A percentile compares a stretch with the other conserved stretches of the same genome.
These are phyloP conservation scores for Eptatretus burgeri DNA, from an alignment of 2,113 vertebrate genomes.

Conservation along the genomic window DNA sequence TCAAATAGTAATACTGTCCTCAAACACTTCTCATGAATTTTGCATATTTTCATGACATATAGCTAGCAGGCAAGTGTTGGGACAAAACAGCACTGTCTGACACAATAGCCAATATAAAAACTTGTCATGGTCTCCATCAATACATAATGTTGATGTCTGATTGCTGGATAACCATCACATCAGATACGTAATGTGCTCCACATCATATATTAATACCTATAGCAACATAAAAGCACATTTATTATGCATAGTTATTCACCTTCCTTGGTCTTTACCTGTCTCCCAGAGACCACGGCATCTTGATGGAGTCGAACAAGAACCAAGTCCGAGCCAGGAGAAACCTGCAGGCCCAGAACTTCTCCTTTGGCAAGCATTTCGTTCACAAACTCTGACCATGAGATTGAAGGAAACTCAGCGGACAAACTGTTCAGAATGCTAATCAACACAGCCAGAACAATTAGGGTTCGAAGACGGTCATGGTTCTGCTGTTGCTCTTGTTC, in stretches of 20 bases:
- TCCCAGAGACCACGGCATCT: constrained; percentile 52
- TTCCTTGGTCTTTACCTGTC: constrained; percentile 26
- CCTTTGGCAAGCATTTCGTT: constrained; percentile 86
- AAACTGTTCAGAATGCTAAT: constrained; percentile 32
- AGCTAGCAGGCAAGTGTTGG: too few relatives aligned
- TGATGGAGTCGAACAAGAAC: constrained; percentile 65
- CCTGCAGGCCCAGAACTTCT: constrained; percentile 60
- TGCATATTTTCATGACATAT: too few relatives aligned
- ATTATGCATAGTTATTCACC: too few relatives aligned
- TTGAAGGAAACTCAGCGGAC: constrained; percentile 27
- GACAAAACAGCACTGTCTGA: not conserved
- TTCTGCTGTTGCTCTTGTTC: constrained; percentile 52
- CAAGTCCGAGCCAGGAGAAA: constrained; percentile 55
- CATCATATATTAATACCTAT: not conserved
- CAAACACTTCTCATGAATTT: too few relatives aligned
- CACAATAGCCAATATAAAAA: not conserved
- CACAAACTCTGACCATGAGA: constrained; percentile 88
- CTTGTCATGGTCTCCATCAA: not conserved
- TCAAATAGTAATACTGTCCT: too few relatives aligned
- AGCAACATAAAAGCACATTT: not conserved
- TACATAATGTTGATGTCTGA: not conserved
- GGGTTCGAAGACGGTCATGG: constrained; percentile 32
- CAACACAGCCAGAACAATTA: constrained; percentile 35
- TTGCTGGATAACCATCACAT: not conserved
- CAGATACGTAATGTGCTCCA: not conserved